Evolutionary conservation across 2,797 vertebrate species (phyloP).

Genomic region (Chelonia mydas): DNA sequence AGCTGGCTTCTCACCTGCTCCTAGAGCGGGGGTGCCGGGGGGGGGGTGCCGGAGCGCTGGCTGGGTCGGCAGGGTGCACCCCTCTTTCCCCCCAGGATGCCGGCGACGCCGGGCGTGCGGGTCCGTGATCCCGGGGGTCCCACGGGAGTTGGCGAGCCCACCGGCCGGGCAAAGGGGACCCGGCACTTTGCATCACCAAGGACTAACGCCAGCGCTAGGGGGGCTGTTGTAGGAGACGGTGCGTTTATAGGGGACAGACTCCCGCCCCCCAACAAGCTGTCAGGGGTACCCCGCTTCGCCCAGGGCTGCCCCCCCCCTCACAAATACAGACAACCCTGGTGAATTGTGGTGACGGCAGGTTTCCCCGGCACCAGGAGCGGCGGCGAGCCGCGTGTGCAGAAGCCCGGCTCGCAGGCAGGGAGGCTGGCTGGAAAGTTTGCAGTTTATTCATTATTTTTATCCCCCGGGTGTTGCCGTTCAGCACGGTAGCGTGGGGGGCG

Average conservation of each 20-base stretch:
- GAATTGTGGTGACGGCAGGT: background rate
- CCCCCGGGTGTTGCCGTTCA: background rate
- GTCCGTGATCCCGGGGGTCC: background rate
- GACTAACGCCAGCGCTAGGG: background rate
- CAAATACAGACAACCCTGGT: background rate
- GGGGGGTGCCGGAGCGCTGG: too few species aligned
- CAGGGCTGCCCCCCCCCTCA: background rate
- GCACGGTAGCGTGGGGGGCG: background rate
- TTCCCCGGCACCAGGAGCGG: background rate
- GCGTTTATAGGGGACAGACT: background rate
- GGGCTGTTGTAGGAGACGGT: background rate
- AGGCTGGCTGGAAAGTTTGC: background rate
- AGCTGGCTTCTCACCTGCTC: background rate
- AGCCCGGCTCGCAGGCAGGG: background rate
- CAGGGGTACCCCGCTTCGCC: too few species aligned
- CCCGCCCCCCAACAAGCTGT: background rate
- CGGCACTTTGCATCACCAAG: background rate
- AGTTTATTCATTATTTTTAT: background rate
- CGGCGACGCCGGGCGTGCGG: background rate
- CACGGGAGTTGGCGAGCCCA: background rate
- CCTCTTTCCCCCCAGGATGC: background rate
- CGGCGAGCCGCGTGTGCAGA: background rate
- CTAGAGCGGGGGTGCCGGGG: too few species aligned
- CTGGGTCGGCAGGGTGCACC: background rate
- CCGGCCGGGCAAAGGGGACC: background rate